Base-by-base conservation (phyloP, 2,888 invertebrate genomes). In the Tridacna crocea region DNA sequence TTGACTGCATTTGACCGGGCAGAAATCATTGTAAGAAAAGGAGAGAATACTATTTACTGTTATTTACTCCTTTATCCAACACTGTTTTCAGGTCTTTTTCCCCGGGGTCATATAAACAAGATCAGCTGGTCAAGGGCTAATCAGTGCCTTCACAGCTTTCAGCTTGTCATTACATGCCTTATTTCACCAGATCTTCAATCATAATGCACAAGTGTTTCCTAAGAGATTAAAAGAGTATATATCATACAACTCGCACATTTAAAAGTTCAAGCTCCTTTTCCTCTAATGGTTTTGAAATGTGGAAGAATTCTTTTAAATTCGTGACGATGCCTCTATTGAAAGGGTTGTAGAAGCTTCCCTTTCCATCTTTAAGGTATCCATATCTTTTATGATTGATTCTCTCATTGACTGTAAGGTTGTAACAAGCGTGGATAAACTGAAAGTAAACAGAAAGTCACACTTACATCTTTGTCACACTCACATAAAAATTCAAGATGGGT, bases 331-430 rank as follows among this genome's bases (percentile, higher is more conserved):
- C 98, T 83, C 98, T 96, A n/a, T 98, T 97, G 93, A 98, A 98
- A 0, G 98, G 98, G 95, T 98, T 98, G 93, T 97, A 96, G 94
- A 98, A 98, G 85, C 97, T 96, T 2, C 98, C 98, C 81, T 97
- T 96, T 92, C 97, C 97, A 94, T 98, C 98, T 77, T 98, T 96
- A 85, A 98, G 94, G 94, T 98, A 98, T 0, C 97, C 97, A 94
- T 98, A 98, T 75, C 98, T 96, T 93, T 98, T 98, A 94, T 97
- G 97, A 95, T 98, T 98, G 94, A 98, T 97, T 97, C 98, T 97
- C 95, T 98, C 98, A 94, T 98, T 98, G 68, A 98, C 98, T 12
- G 98, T 98, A 82, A 98, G 95, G 95, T 98, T 98, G 97, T 97
- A 97, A 93, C 97, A 97, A 17, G 98, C 98, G 94, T 98, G 98